A percentile compares a stretch with the other conserved stretches of the same genome.
Conservation (phyloP, 2,797 vertebrate species). For the Acanthiza pusilla region DNA sequence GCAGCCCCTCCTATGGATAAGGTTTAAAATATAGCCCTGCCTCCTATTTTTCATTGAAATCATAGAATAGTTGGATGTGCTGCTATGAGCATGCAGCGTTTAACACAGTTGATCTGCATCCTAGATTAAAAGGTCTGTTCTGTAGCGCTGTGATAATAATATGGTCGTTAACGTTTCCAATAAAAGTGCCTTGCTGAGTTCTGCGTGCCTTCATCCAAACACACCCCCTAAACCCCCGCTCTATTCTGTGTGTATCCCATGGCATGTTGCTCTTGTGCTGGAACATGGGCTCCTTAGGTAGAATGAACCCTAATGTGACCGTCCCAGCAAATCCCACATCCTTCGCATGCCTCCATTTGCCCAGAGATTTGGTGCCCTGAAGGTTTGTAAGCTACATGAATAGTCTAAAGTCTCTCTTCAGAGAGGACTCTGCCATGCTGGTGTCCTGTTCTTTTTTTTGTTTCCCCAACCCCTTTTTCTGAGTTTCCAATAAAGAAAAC, state of each 20-base stretch:
- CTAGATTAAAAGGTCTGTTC: not conserved
- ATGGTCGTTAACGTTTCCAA: not conserved
- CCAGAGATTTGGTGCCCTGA: not conserved
- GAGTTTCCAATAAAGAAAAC: not conserved
- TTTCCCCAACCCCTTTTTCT: not conserved
- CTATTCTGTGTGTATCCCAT: not conserved
- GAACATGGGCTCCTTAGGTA: not conserved
- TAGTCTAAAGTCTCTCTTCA: not conserved
- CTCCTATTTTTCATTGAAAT: not conserved
- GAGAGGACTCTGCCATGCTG: not conserved
- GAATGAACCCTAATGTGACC: not conserved
- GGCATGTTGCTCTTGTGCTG: not conserved
- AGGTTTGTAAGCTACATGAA: not conserved
- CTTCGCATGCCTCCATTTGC: not conserved
- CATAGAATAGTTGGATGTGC: not conserved
- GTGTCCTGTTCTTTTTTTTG: not conserved
- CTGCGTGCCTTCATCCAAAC: not conserved
- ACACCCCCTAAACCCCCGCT: no score
- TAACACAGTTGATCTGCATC: not conserved
- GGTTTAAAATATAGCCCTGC: not conserved
- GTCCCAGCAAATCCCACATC: not conserved
- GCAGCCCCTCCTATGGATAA: not conserved
- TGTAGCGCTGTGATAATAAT: not conserved
- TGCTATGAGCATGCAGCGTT: not conserved
- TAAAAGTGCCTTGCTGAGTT: not conserved